A percentile compares a stretch with the other conserved stretches of the same genome.
phyloP scores from a whole-genome alignment of 2,888 invertebrate genomes.

The Orchestes rusci region DNA sequence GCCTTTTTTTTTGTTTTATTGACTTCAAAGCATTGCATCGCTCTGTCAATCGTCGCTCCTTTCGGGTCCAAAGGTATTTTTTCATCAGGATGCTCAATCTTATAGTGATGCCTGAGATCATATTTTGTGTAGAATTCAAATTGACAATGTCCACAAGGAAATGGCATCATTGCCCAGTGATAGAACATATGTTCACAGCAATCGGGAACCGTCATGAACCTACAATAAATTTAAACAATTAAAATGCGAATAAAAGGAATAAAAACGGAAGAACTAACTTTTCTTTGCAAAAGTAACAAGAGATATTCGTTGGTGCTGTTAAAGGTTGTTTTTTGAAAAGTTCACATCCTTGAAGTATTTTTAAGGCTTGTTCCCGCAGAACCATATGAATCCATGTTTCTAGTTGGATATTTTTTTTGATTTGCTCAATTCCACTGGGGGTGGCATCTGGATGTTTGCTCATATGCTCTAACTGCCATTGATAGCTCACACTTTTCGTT shows the following conservation, averaged over 20 bases:
- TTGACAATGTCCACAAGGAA: conserved; percentile 44
- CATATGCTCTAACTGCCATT: conserved; percentile 50
- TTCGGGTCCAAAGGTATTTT: conserved; percentile 13
- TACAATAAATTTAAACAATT: conserved; percentile 2
- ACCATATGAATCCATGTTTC: conserved; percentile 35
- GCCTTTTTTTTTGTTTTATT: conserved; percentile 3
- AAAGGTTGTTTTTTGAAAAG: conserved; percentile 9
- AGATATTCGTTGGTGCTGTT: conserved; percentile 7
- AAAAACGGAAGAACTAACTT: conserved; percentile 24
- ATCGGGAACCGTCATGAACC: conserved; percentile 23
- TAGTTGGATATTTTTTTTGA: conserved; percentile 28
- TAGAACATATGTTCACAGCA: conserved; percentile 44
- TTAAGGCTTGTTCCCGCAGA: conserved; percentile 29
- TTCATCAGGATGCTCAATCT: conserved; percentile 19
- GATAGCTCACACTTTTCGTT: conserved; percentile 51
- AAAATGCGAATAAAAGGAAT: not conserved
- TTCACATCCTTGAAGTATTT: conserved; percentile 20
- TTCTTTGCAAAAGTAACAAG: conserved; percentile 24
- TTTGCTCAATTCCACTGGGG: conserved; percentile 22
- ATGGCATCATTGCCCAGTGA: conserved; percentile 47
- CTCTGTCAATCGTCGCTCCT: conserved; percentile 24
- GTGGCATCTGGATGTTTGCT: conserved; percentile 26
- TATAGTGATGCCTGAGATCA: conserved; percentile 36
- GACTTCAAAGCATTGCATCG: conserved; percentile 13
- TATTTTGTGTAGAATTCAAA: conserved; percentile 32